Evolutionary conservation across 2,797 vertebrate species (phyloP).

Genomic region (Cossypha niveicapilla): DNA sequence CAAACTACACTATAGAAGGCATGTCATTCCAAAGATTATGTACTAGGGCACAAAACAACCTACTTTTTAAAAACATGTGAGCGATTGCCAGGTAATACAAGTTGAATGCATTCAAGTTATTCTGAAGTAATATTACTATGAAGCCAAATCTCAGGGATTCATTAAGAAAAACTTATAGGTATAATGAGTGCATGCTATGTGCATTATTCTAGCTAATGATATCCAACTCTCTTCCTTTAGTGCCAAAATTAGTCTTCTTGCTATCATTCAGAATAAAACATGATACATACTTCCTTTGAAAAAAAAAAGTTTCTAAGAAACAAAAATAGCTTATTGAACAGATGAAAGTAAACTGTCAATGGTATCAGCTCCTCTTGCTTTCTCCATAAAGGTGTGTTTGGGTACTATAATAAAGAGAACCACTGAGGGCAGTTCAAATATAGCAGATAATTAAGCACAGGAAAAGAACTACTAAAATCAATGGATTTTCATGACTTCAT

Average conservation of each 20-base stretch:
- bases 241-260: neutral
- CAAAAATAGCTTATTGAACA: neutral
- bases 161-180: neutral
- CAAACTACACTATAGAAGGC: neutral
- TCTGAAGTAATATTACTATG: neutral
- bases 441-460: neutral
- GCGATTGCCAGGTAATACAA: neutral
- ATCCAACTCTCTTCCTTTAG: neutral
- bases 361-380: neutral
- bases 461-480: neutral
- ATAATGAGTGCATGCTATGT: neutral
- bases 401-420: neutral
- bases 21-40: neutral
- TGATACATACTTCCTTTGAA: neutral
- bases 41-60: neutral
- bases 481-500: neutral
- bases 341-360: neutral
- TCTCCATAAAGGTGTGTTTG: neutral
- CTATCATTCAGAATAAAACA: neutral
- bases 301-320: neutral
- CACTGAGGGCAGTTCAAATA: neutral
- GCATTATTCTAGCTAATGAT: neutral
- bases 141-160: neutral
- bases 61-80: neutral
- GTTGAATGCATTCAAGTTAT: neutral